Base-by-base conservation (phyloP, 2,888 invertebrate genomes). In the Scaptomyza caliginosa region DNA sequence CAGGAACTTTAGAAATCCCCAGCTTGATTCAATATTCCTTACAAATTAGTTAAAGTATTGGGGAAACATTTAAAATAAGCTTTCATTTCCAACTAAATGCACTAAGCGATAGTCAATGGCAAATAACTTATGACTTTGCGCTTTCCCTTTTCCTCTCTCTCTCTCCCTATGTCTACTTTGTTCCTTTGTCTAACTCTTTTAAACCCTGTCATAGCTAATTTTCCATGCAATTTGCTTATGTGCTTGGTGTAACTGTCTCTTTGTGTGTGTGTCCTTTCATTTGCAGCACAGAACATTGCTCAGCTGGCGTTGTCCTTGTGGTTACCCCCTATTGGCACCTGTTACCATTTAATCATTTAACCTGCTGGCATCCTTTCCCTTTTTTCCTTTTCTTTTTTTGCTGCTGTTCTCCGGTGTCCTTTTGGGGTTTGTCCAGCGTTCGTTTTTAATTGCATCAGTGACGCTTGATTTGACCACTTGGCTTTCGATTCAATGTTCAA, bases 361-460 rank as follows among this genome's bases (percentile, higher is more conserved):
- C n/a, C 34, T 24, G 36, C 17, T 32, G 19, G n/a, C 52, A 42
- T 45, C 49, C 55, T 42, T 56, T 45, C 49, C 55, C 40, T 56
- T 58, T 49, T 19, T 11, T 2, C 7, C 2, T 7, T 24, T 24
- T 4, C 0, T 10, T 6, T 24, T 24, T 6, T 24, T 24, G 8
- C 3, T 26, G 26, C 3, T 32, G 13, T 17, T 17, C 45, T 26
- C 11, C 21, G 46, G 11, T 10, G 13, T 46, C 32, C 13, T 13
- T 46, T 43, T 34, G 34, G 16, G 34, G 34, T 54, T n/a, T 46
- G 69, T 64, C 50, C 60, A 38, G 30, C 49, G 64, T 28, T 66
- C 60, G 59, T 75, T 84, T 84, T 86, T 82, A 82, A 82, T 82
- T 84, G 78, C 85, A 84, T 86, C 75, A 84, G 71, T 76, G 62